phyloP scores from a whole-genome alignment of 23 tunicate species.

The Diplosoma virens region DNA sequence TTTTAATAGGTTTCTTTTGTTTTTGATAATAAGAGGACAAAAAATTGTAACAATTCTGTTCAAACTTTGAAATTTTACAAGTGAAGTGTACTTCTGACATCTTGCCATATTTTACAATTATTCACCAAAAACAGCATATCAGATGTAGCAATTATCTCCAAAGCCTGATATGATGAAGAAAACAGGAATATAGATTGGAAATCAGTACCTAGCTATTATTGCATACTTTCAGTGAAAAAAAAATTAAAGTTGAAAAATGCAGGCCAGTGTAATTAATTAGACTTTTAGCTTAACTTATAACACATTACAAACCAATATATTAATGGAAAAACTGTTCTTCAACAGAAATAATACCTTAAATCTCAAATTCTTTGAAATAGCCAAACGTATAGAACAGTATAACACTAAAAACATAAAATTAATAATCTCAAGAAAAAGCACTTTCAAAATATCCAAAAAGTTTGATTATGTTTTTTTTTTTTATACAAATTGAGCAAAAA shows the following conservation, averaged over 20 bases:
- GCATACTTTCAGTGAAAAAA: conserved; percentile 14
- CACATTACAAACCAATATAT: too few species aligned
- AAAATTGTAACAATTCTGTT: not conserved
- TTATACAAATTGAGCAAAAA: too few species aligned
- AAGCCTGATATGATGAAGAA: conserved; percentile 23
- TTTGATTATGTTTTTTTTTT: too few species aligned
- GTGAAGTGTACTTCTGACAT: not conserved
- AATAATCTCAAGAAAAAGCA: too few species aligned
- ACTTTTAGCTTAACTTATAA: too few species aligned
- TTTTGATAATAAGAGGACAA: not conserved
- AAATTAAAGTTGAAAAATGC: conserved; percentile 19
- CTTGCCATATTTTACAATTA: conserved; percentile 1
- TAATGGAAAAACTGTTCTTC: too few species aligned
- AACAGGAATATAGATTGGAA: conserved; percentile 20
- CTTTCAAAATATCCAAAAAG: too few species aligned
- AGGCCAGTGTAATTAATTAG: conserved; percentile 13
- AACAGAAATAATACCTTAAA: too few species aligned
- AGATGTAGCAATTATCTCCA: conserved; percentile 11
- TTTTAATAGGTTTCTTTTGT: not conserved
- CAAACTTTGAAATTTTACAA: not conserved
- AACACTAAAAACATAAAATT: too few species aligned
- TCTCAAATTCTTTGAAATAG: too few species aligned
- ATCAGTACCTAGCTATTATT: conserved; percentile 27
- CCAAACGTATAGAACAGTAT: too few species aligned
- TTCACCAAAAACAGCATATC: not conserved